A percentile compares a stretch with the other conserved stretches of the same genome.
These are phyloP conservation scores for Dermolepida albohirtum DNA, from an alignment of 2,888 invertebrate species.

Conservation along the genomic window DNA sequence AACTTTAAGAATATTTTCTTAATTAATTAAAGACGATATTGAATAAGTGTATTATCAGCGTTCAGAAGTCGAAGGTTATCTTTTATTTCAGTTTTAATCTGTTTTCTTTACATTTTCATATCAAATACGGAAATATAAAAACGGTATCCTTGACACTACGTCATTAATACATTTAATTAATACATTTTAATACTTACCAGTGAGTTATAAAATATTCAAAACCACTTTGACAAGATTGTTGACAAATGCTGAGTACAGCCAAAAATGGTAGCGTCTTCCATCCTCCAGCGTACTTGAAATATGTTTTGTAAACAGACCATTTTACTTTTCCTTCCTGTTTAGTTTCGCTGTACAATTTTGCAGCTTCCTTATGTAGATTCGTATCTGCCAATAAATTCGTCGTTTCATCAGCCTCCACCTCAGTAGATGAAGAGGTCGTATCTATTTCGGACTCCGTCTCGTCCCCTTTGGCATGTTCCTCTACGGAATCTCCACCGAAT, in stretches of 20 bases:
- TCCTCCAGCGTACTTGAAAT: constrained; percentile 53
- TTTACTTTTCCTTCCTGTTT: constrained; percentile 53
- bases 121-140: too few species aligned
- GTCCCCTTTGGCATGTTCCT: constrained; percentile 36
- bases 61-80: too few species aligned
- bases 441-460: constrained; percentile 3
- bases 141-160: too few species aligned
- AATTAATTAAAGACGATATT: too few species aligned
- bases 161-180: too few species aligned
- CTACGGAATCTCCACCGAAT: constrained; percentile 42
- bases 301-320: constrained; percentile 51
- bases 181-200: constrained; percentile 42
- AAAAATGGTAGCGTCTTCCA: constrained; percentile 49
- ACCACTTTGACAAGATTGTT: constrained; percentile 49
- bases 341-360: constrained; percentile 37
- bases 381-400: constrained; percentile 26
- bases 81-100: too few species aligned
- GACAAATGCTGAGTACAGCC: constrained; percentile 46
- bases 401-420: constrained; percentile 34
- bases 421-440: neutral
- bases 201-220: constrained; percentile 52
- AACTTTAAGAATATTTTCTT: too few species aligned
- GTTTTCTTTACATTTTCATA: too few species aligned
- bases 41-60: too few species aligned
- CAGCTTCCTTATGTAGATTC: constrained; percentile 8